A percentile compares a stretch with the other conserved stretches of the same genome.
These are phyloP conservation scores for Lithosia quadra DNA, from an alignment of 2,888 invertebrate genomes.

Conservation along the genomic window DNA sequence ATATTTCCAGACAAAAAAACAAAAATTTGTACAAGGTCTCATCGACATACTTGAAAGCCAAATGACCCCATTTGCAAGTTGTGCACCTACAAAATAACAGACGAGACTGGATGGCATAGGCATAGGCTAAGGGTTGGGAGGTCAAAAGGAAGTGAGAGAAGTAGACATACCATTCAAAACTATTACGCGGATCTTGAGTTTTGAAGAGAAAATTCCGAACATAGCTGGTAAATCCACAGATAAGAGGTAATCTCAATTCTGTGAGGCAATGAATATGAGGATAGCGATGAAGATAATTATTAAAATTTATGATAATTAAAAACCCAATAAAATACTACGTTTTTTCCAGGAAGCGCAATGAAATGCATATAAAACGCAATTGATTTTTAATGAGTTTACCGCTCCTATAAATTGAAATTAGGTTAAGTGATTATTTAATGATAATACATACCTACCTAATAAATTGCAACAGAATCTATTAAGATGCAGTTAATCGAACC, in stretches of 20 bases:
- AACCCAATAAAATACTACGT: background rate
- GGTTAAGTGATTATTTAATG: background rate
- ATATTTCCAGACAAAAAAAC: too few species aligned
- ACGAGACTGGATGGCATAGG: background rate
- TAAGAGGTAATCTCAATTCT: too few species aligned
- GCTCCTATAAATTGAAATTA: background rate
- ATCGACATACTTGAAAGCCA: too few species aligned
- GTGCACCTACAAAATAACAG: background rate
- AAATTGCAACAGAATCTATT: background rate
- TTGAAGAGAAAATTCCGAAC: background rate
- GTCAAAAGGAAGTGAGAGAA: too few species aligned
- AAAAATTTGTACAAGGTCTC: too few species aligned
- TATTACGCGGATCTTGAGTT: background rate
- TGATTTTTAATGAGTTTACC: background rate
- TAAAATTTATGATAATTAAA: background rate
- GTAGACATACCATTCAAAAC: background rate
- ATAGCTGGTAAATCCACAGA: too few species aligned
- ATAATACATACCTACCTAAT: conserved; percentile 3
- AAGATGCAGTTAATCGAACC: too few species aligned
- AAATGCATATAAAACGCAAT: background rate
- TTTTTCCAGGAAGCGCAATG: background rate
- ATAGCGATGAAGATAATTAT: background rate
- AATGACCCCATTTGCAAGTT: too few species aligned
- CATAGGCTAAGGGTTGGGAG: background rate
- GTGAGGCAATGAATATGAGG: too few species aligned